Base-by-base conservation (phyloP, 1,140 invertebrate genomes). In the Drosophila ironensis region DNA sequence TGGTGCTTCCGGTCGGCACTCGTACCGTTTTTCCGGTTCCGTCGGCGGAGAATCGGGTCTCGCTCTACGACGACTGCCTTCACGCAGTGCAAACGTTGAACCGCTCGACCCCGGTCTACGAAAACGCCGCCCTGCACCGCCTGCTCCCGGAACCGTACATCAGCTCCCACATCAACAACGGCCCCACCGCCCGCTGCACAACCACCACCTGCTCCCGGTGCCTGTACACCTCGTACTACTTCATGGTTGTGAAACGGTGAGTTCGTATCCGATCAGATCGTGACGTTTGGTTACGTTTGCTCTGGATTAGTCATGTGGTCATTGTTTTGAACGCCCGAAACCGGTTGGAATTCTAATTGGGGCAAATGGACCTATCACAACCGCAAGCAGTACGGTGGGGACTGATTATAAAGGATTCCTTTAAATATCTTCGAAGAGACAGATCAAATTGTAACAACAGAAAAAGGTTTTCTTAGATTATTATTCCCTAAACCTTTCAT, bases 171-270 rank as follows among this genome's bases (percentile, higher is more conserved):
- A 81, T 89, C 19, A 81, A 75, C 24, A 86, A 88, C 57, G 88
- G 88, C 8, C 69, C 88, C 27, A 89, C 74, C 12, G 81, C 72
- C 8, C 67, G 77, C 8, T 90, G 88, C 75, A 86, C 87, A 8
- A 63, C 64, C 11, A 48, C 60, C 42, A 77, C 71, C 56, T 90
- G 88, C 27, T 82, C 75, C 12, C 53, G 81, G 24, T 84, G 71
- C 24, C 52, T 90, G 40, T 90, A 88, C 50, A 89, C 88, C 17
- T 70, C 82, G 11, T 90, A 88, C 71, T 88, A 90, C 72, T 89
- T 90, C 56, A 88, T 89, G 82, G 66, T 88, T 20, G 81, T 90
- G 16, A 90, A 90, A 27, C 72, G 88, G 88, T 90, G 41, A 67
- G 72, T 72, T n/a, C n/a, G n/a, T n/a, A n/a, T n/a, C n/a, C 11